Conservation (phyloP, 1,140 invertebrate genomes). For the Leptestheria dahalacensis region DNA sequence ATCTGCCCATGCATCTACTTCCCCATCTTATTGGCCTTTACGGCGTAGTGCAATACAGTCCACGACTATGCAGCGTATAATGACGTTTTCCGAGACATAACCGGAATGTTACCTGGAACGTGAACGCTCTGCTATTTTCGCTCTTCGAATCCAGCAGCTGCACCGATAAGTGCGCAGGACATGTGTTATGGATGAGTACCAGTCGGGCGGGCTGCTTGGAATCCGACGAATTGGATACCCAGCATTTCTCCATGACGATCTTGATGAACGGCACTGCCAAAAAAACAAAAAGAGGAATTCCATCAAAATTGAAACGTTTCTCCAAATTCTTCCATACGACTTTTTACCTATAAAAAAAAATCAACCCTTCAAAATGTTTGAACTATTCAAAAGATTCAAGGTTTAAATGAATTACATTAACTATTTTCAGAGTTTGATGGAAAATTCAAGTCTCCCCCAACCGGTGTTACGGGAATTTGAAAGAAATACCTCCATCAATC, state of each 20-base stretch:
- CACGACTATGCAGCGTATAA: too few relatives aligned
- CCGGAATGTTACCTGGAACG: constrained; percentile 21
- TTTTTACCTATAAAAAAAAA: too few relatives aligned
- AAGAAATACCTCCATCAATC: constrained; percentile 22
- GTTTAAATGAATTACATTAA: too few relatives aligned
- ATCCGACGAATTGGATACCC: constrained; percentile 22
- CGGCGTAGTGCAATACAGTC: too few relatives aligned
- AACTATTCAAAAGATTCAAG: too few relatives aligned
- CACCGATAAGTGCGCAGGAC: constrained; percentile 21
- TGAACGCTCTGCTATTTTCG: constrained; percentile 16
- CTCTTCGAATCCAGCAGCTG: constrained; percentile 12
- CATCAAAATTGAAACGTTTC: not conserved
- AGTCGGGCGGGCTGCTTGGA: constrained; percentile 6
- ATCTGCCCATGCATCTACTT: too few relatives aligned
- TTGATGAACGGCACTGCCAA: constrained; percentile 19
- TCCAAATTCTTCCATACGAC: too few relatives aligned
- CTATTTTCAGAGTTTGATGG: constrained; percentile 9
- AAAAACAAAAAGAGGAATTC: not conserved
- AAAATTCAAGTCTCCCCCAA: not conserved
- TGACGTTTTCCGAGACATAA: too few relatives aligned
- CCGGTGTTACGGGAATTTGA: too few relatives aligned
- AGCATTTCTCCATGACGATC: constrained; percentile 25
- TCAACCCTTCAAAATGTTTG: too few relatives aligned
- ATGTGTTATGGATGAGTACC: constrained; percentile 22
- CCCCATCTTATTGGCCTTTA: too few relatives aligned